phyloP scores from a whole-genome alignment of 2,888 invertebrate species.

The Oxytorus armatus region DNA sequence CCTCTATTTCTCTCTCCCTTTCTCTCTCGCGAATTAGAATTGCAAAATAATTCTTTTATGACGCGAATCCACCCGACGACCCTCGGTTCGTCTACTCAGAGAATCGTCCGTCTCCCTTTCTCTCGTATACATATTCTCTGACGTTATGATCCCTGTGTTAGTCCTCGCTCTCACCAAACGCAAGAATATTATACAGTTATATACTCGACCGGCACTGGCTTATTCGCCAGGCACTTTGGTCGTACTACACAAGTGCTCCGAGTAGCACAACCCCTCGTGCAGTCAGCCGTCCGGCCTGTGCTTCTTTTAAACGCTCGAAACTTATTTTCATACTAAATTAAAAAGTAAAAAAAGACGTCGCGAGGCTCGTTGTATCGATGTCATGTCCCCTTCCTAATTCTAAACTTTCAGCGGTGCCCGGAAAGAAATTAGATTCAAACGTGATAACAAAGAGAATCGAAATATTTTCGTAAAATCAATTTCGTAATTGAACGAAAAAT shows the following conservation, averaged over 20 bases:
- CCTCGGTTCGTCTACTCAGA: slow-evolving; percentile 68
- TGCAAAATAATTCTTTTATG: slow-evolving; percentile 71
- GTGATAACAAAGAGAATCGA: neutral
- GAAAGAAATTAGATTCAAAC: neutral
- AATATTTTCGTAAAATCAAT: neutral
- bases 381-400: neutral
- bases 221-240: slow-evolving; percentile 20
- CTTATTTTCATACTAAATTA: slow-evolving; percentile 9
- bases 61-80: slow-evolving; percentile 67
- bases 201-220: slow-evolving; percentile 14
- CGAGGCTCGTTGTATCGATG: neutral
- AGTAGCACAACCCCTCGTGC: slow-evolving; percentile 49
- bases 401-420: neutral
- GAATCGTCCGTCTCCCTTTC: neutral
- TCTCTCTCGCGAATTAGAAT: slow-evolving; percentile 65
- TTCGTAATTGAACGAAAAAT: too few species aligned
- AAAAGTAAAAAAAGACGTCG: too few species aligned
- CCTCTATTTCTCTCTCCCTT: slow-evolving; percentile 22
- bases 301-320: slow-evolving; percentile 31
- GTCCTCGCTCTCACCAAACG: slow-evolving; percentile 36
- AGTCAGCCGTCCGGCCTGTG: slow-evolving; percentile 40
- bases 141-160: slow-evolving; percentile 55
- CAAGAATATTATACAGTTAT: slow-evolving; percentile 32
- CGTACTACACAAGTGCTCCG: slow-evolving; percentile 5
- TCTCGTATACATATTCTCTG: slow-evolving; percentile 28